phyloP scores from a whole-genome alignment of 2,797 vertebrate genomes.

The Mormyrops attenuatus region DNA sequence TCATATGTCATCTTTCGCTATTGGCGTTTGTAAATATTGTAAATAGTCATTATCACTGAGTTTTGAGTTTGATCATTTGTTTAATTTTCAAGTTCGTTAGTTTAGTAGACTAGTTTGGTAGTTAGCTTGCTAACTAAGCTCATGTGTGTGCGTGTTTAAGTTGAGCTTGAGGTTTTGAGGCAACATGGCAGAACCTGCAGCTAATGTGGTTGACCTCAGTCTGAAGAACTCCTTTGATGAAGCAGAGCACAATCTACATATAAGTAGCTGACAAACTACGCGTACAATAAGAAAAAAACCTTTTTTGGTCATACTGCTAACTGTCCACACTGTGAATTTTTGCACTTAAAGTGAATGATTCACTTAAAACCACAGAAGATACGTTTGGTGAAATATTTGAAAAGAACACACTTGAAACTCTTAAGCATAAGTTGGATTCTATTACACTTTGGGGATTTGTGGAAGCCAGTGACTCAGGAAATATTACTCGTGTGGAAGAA shows the following conservation, averaged over 20 bases:
- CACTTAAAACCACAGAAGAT: background rate
- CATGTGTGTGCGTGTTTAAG: background rate
- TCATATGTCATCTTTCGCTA: background rate
- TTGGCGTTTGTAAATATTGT: background rate
- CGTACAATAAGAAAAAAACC: background rate
- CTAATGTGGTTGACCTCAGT: background rate
- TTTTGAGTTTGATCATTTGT: background rate
- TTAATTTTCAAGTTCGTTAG: background rate
- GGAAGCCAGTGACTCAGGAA: background rate
- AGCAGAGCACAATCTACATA: background rate
- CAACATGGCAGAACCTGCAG: background rate
- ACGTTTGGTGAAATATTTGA: background rate
- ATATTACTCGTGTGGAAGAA: background rate
- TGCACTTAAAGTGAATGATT: background rate
- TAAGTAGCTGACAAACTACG: background rate
- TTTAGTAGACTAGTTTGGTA: background rate
- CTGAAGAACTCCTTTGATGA: background rate
- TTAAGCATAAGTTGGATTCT: background rate
- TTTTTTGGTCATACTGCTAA: background rate
- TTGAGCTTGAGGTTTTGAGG: background rate
- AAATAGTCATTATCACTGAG: background rate
- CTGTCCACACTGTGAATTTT: background rate
- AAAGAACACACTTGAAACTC: background rate
- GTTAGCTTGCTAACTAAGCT: background rate
- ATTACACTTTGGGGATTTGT: constrained; percentile 1